Percentiles rank a stretch among this genome's conserved stretches.
Evolutionary conservation across 2,888 invertebrate species (phyloP).

Genomic region (Chironomus riparius): DNA sequence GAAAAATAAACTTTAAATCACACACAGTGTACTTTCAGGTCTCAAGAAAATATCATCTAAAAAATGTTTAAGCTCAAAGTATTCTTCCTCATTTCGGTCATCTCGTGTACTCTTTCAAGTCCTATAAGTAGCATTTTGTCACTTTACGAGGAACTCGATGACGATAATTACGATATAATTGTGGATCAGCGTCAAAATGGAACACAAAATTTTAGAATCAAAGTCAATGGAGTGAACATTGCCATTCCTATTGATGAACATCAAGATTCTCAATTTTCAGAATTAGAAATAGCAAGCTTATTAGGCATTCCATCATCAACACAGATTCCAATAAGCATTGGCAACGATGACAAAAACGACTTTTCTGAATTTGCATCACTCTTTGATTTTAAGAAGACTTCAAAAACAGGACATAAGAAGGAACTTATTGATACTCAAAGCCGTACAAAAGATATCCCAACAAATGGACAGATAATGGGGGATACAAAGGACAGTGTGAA

Average conservation of each 20-base stretch:
- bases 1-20: neutral
- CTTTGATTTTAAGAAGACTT: conserved; percentile 3
- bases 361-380: neutral
- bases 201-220: conserved; percentile 60
- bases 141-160: conserved; percentile 11
- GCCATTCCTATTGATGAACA: conserved; percentile 36
- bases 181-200: conserved; percentile 75
- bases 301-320: neutral
- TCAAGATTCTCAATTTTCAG: neutral
- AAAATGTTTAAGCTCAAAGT: neutral
- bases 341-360: neutral
- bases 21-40: neutral
- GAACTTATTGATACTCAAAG: neutral
- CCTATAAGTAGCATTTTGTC: neutral
- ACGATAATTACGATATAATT: conserved; percentile 39
- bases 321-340: neutral
- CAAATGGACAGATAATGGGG: neutral
- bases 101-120: neutral
- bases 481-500: neutral
- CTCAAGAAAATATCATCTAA: neutral
- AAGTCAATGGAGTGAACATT: conserved; percentile 58
- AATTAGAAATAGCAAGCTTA: neutral
- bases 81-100: neutral
- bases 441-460: conserved; percentile 7
- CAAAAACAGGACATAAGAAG: neutral